Percentiles rank a stretch among this genome's conserved stretches.
Conservation (phyloP, 2,113 vertebrate species). For the Ptilorrhoa leucosticta region DNA sequence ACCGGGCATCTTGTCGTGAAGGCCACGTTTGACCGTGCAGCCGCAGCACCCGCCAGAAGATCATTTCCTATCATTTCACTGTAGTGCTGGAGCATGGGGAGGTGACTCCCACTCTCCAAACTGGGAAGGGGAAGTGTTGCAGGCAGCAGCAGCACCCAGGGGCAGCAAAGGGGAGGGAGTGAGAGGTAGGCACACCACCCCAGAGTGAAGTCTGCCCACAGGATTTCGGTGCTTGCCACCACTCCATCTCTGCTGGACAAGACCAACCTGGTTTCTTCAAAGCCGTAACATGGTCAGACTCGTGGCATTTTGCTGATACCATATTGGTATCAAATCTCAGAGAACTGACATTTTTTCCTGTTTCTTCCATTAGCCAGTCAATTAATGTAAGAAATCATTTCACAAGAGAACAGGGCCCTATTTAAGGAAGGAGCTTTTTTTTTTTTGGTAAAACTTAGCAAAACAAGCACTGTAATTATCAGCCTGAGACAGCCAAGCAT, state of each 20-base stretch:
- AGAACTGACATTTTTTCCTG: background rate
- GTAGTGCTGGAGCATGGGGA: background rate
- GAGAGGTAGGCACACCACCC: accelerated
- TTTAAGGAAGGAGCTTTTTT: background rate
- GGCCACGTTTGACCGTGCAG: background rate
- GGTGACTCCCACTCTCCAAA: accelerated
- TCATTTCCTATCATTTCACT: background rate
- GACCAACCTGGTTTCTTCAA: background rate
- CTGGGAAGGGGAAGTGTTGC: too few species aligned
- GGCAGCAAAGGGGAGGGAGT: background rate
- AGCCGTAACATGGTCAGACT: background rate
- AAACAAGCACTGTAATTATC: background rate
- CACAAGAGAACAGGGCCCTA: background rate
- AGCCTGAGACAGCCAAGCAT: background rate
- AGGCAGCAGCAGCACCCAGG: background rate
- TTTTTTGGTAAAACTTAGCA: background rate
- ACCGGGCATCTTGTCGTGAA: accelerated
- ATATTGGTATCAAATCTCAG: background rate
- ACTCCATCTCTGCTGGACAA: background rate
- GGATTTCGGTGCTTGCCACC: background rate
- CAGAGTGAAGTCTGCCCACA: background rate
- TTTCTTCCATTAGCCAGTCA: background rate
- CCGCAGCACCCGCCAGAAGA: background rate
- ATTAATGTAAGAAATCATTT: background rate
- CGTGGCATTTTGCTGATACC: background rate